These are phyloP conservation scores for Rhynchomys soricoides DNA, from an alignment of 2,113 vertebrate genomes.

Conservation along the genomic window DNA sequence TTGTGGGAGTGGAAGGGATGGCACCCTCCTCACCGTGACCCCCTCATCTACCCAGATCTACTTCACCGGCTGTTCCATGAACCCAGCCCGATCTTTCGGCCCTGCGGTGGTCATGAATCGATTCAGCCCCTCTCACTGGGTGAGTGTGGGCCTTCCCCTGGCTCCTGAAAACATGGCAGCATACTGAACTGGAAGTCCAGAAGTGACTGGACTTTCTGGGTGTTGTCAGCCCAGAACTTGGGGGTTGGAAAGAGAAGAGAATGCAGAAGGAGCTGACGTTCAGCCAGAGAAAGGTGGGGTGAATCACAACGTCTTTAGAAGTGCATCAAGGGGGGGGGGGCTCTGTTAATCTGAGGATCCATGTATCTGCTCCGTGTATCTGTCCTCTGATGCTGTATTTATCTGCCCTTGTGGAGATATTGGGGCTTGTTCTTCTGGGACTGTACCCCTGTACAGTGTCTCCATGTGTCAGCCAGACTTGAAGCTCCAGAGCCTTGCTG, in stretches of 20 bases:
- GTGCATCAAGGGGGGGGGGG: background rate
- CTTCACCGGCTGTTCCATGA: constrained; percentile 91
- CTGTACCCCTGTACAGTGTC: background rate
- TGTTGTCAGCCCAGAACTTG: background rate
- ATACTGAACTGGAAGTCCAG: background rate
- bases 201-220: background rate
- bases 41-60: constrained; percentile 85
- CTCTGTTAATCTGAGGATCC: background rate
- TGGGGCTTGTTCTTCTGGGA: background rate
- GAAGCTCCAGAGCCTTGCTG: background rate
- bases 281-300: background rate
- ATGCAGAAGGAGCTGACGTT: background rate
- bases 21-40: background rate
- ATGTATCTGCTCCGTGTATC: background rate
- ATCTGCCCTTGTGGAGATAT: background rate
- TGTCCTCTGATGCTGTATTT: background rate
- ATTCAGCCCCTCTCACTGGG: constrained; percentile 86
- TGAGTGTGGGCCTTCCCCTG: constrained; percentile 73
- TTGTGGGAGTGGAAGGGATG: background rate
- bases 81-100: constrained; percentile 88
- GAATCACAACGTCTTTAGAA: background rate
- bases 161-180: background rate
- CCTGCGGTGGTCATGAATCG: constrained; percentile 84
- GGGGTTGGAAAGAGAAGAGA: background rate
- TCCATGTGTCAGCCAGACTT: background rate